Conservation (phyloP, 2,888 invertebrate species). For the Sminthurinus aureus region DNA sequence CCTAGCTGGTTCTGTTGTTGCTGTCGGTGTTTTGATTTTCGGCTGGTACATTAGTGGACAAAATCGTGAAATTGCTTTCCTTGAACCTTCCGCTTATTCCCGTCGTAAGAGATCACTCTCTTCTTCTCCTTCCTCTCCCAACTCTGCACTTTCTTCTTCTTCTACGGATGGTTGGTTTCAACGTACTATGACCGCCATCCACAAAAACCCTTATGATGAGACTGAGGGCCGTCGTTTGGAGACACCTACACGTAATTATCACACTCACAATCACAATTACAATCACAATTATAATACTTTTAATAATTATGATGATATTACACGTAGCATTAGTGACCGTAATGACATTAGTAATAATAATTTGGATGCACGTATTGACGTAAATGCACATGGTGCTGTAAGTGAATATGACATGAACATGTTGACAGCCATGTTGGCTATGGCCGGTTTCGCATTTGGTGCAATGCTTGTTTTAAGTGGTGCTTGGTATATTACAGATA, state of each 20-base stretch:
- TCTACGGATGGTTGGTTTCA: conserved; percentile 56
- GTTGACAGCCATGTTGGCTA: conserved; percentile 52
- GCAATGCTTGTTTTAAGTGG: conserved; percentile 57
- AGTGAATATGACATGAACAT: conserved; percentile 53
- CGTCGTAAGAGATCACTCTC: conserved; percentile 41
- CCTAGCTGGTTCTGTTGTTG: conserved; percentile 82
- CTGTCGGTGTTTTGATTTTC: conserved; percentile 81
- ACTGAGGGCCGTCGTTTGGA: conserved; percentile 45
- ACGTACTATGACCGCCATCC: conserved; percentile 55
- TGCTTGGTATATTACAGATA: conserved; percentile 58
- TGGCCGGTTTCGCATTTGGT: conserved; percentile 55
- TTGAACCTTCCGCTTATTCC: conserved; percentile 55
- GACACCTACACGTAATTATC: conserved; percentile 19
- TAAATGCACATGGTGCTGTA: background rate
- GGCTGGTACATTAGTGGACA: conserved; percentile 66
- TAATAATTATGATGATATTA: conserved; percentile 43
- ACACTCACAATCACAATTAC: conserved; percentile 28
- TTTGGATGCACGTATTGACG: no score
- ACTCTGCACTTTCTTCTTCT: conserved; percentile 43
- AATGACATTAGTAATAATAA: no score
- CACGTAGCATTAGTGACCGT: conserved; percentile 47
- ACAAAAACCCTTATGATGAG: conserved; percentile 54
- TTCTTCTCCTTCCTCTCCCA: conserved; percentile 40
- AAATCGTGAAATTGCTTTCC: conserved; percentile 57
- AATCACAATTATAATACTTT: background rate